These are phyloP conservation scores for Sesia apiformis DNA, from an alignment of 2,888 invertebrate species.

Conservation along the genomic window DNA sequence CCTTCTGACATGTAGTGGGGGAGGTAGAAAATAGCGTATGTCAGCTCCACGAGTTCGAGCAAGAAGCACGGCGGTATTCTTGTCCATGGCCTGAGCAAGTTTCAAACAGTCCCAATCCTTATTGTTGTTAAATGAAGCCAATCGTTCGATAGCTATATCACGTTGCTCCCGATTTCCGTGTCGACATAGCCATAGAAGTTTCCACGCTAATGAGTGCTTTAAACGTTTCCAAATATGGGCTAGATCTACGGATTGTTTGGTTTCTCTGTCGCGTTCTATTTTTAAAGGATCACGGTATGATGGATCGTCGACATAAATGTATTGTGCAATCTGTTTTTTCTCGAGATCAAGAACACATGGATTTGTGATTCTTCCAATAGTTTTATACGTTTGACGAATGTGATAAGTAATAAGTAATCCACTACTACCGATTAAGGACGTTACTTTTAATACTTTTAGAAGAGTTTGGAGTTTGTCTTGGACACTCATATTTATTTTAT, in stretches of 20 bases:
- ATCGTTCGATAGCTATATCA: slow-evolving; percentile 76
- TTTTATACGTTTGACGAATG: slow-evolving; percentile 33
- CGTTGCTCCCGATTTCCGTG: slow-evolving; percentile 77
- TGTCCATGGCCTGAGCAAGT: slow-evolving; percentile 86
- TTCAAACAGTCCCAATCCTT: slow-evolving; percentile 81
- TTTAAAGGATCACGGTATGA: slow-evolving; percentile 36
- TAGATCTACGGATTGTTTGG: slow-evolving; percentile 38
- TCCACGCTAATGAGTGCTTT: slow-evolving; percentile 78
- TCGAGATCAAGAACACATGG: slow-evolving; percentile 51
- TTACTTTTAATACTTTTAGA: slow-evolving; percentile 36
- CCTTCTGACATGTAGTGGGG: slow-evolving; percentile 71
- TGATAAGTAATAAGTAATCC: slow-evolving; percentile 40
- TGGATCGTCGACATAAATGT: slow-evolving; percentile 65
- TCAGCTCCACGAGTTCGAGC: slow-evolving; percentile 83
- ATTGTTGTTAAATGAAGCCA: slow-evolving; percentile 79
- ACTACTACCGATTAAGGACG: slow-evolving; percentile 30
- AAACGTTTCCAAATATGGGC: slow-evolving; percentile 75
- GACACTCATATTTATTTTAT: slow-evolving; percentile 27
- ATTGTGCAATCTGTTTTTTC: slow-evolving; percentile 53
- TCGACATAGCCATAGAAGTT: slow-evolving; percentile 78
- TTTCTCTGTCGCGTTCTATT: slow-evolving; percentile 34
- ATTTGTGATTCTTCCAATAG: slow-evolving; percentile 44
- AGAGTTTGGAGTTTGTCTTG: slow-evolving; percentile 39
- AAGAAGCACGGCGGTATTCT: slow-evolving; percentile 83
- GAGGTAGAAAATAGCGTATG: slow-evolving; percentile 82